Base-by-base conservation (phyloP, 1,140 invertebrate species). In the Copidosoma floridanum region DNA sequence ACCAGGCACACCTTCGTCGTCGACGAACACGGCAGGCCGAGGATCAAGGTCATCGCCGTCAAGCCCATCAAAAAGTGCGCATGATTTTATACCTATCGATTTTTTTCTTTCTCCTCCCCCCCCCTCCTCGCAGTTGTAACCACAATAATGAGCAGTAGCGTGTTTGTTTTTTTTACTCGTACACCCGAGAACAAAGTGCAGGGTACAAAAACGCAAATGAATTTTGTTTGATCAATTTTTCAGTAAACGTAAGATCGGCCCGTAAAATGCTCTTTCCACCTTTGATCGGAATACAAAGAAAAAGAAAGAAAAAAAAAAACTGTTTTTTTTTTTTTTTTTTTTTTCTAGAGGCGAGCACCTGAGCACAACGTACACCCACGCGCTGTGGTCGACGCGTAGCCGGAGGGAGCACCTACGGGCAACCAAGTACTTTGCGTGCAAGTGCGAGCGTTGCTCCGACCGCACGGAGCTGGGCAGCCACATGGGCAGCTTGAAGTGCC, bases 281-380 rank as follows among this genome's bases (percentile, higher is more conserved):
- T n/a, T n/a, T n/a, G n/a, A n/a, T n/a, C n/a, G n/a, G n/a, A n/a
- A n/a, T n/a, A n/a, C n/a, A n/a, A n/a, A n/a, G n/a, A n/a, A n/a
- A n/a, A n/a, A n/a, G n/a, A n/a, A n/a, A n/a, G n/a, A n/a, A n/a
- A n/a, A n/a, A n/a, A n/a, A n/a, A n/a, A n/a, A n/a, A n/a, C n/a
- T n/a, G n/a, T n/a, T n/a, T n/a, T n/a, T n/a, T n/a, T n/a, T n/a
- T n/a, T n/a, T n/a, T n/a, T n/a, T n/a, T n/a, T n/a, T n/a, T n/a
- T 29, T 27, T 51, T n/a, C 24, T 70, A 83, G 82, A 70, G 88
- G 86, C 0, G 82, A 87, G 32, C 87, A 91, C 68, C 80, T 93
- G 10, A 85, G 82, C n/a, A 92, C 89, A 0, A 90, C 89, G 82
- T 92, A 94, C 63, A 92, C 91, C 1, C 91, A 94, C 70, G 89